Evolutionary conservation across 2,888 invertebrate genomes (phyloP), one percentile per base, ranked within the genome.

Genomic region (Heteromurus nitidus): DNA sequence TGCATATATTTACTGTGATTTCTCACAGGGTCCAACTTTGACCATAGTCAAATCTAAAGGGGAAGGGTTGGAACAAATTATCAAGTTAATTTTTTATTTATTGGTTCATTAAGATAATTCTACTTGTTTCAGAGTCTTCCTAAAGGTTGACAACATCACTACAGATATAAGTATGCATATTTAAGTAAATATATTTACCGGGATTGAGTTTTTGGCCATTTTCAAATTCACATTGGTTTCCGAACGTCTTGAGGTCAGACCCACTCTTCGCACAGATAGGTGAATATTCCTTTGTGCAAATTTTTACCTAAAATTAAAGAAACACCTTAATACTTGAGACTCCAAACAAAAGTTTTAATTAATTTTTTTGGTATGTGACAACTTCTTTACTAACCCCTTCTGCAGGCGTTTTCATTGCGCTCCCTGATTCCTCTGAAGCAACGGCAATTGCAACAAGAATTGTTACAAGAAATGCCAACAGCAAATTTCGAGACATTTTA

Each of bases 211-310:
- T 55, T 50, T 82, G 81, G 28, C 75, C 84, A 47, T 75, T 74
- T 26, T 72, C 55, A 24, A 84, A 82, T 75, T 84, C 82, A 18
- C 84, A 84, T 30, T 74, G 24, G 42, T 80, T 84, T 24, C 70
- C 82, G 47, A 82, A 84, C 0, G 79, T 84, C 42, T 80, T 81
- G 0, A 58, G 60, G 50, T 84, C 67, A 18, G 75, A 75, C 13
- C 70, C 81, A n/a, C n/a, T n/a, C n/a, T n/a, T n/a, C n/a, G n/a
- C n/a, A 53, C 84, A 84, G 58, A 84, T 67, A 5, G 84, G 84
- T 1, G 68, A 24, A 26, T 70, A 75, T 47, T 73, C 68, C 69
- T 74, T 70, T 2, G 77, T 81, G 26, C 83, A 83, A 3, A 67
- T 22, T 50, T 47, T 31, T 73, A n/a, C 2, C 20, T 22, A 64